Evolutionary conservation across 2,888 invertebrate species (phyloP).

Genomic region (Cheilosia vulpina): DNA sequence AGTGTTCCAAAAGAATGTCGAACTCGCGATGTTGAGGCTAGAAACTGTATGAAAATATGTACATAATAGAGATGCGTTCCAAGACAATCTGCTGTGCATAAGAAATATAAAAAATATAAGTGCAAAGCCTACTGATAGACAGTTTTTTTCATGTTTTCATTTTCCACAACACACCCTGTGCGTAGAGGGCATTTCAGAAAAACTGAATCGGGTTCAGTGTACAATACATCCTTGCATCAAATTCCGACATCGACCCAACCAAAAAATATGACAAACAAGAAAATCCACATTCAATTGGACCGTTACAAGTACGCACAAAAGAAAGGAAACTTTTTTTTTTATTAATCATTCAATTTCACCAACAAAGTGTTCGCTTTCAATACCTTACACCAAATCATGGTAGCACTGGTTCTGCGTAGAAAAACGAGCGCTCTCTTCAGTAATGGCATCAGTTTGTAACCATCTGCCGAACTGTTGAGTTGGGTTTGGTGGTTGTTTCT

Average conservation of each 20-base stretch:
- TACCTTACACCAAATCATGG: slow-evolving; percentile 34
- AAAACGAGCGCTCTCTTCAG: slow-evolving; percentile 33
- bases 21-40: too few relatives aligned
- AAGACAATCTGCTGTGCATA: too few relatives aligned
- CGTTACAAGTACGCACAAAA: neutral
- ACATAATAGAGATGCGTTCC: too few relatives aligned
- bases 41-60: too few relatives aligned
- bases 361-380: slow-evolving; percentile 9
- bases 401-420: slow-evolving; percentile 64
- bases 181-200: too few relatives aligned
- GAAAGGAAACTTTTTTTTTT: neutral
- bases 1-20: too few relatives aligned
- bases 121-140: too few relatives aligned
- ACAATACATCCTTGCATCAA: too few relatives aligned
- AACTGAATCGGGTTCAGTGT: too few relatives aligned
- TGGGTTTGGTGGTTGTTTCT: slow-evolving; percentile 20
- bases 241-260: neutral
- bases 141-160: too few relatives aligned
- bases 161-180: too few relatives aligned
- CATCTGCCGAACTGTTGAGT: slow-evolving; percentile 68
- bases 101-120: too few relatives aligned
- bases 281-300: neutral
- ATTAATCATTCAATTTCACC: slow-evolving; percentile 16
- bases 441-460: slow-evolving; percentile 57
- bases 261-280: neutral